These are phyloP conservation scores for Drosophila cognata DNA, from an alignment of 2,888 invertebrate species.

Conservation along the genomic window DNA sequence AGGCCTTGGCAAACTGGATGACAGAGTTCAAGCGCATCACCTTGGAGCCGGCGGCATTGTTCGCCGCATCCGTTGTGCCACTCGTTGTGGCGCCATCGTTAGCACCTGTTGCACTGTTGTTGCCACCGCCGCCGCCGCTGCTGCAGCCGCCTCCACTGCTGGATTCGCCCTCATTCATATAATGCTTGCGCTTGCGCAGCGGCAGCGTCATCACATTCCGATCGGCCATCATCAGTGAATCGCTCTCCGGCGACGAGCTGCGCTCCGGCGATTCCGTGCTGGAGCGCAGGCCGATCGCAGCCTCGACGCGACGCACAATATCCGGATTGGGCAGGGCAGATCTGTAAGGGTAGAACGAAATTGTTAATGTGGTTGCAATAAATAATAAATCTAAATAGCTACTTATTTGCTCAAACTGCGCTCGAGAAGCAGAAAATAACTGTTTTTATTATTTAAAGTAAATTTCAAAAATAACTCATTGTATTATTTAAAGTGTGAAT, in stretches of 20 bases:
- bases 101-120: slow-evolving; percentile 11
- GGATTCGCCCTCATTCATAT: slow-evolving; percentile 87
- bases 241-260: slow-evolving; percentile 86
- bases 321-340: slow-evolving; percentile 80
- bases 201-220: slow-evolving; percentile 89
- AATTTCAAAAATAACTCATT: fast-evolving
- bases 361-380: not conserved
- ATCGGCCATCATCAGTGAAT: slow-evolving; percentile 86
- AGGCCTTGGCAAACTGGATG: slow-evolving; percentile 93
- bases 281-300: slow-evolving; percentile 86
- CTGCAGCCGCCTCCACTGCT: slow-evolving; percentile 20
- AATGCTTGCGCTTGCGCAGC: slow-evolving; percentile 92
- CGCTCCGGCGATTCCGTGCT: slow-evolving; percentile 85
- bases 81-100: slow-evolving; percentile 11
- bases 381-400: not conserved
- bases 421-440: not conserved
- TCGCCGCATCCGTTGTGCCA: slow-evolving; percentile 21
- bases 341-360: slow-evolving; percentile 52
- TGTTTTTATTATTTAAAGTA: not conserved
- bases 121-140: not conserved
- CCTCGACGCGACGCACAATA: slow-evolving; percentile 88
- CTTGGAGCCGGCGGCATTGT: slow-evolving; percentile 56
- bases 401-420: not conserved
- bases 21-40: slow-evolving; percentile 89
- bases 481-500: not conserved